A percentile compares a stretch with the other conserved stretches of the same genome.
phyloP scores from a whole-genome alignment of 2,797 vertebrate genomes.

The Scomberomorus guttatus region DNA sequence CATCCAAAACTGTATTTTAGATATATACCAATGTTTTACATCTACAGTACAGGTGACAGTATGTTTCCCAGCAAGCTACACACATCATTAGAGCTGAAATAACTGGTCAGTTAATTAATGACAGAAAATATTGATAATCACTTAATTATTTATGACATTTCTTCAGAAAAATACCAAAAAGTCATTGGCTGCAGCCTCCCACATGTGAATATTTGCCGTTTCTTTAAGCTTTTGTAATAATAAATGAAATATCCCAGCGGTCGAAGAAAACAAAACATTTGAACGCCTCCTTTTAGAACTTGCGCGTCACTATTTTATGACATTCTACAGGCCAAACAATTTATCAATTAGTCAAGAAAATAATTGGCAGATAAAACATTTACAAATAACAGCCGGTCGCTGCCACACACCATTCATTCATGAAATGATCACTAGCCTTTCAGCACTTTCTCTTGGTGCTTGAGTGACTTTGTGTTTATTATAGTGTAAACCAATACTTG shows the following conservation, averaged over 20 bases:
- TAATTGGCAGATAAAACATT: neutral
- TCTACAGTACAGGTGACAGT: neutral
- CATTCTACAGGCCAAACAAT: no score
- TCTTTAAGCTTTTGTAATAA: neutral
- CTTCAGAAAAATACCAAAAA: neutral
- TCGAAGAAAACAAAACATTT: neutral
- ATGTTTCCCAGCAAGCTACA: neutral
- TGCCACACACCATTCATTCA: neutral
- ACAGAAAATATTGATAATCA: neutral
- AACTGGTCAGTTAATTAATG: neutral
- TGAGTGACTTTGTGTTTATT: conserved; percentile 22
- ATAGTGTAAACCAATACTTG: conserved; percentile 29
- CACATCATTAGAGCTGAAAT: neutral
- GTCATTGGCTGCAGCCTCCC: neutral
- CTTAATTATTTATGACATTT: neutral
- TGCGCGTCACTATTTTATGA: neutral
- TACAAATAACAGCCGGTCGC: neutral
- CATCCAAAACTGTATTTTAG: conserved; percentile 2
- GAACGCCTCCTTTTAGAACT: neutral
- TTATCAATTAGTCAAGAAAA: neutral
- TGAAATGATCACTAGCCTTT: neutral
- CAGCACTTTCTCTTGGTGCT: neutral
- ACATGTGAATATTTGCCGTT: neutral
- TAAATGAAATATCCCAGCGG: neutral
- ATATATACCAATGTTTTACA: neutral